A percentile compares a stretch with the other conserved stretches of the same genome.
Evolutionary conservation across 2,113 vertebrate species (phyloP).

Genomic region (Gymnorhina tibicen): DNA sequence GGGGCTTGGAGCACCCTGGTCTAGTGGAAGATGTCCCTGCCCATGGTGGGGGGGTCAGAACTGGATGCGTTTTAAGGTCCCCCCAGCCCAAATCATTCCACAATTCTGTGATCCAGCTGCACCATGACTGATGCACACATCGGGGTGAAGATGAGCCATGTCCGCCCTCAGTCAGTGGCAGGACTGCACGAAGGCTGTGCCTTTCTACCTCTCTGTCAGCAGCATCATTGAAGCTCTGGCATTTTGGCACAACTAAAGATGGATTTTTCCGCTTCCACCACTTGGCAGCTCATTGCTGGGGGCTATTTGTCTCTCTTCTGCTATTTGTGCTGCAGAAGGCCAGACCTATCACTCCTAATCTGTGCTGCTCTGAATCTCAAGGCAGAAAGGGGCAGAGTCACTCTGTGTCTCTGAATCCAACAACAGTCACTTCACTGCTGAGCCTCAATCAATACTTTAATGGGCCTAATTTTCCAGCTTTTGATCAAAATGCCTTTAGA

Average conservation of each 20-base stretch:
- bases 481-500: neutral
- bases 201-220: neutral
- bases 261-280: neutral
- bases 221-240: neutral
- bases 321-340: neutral
- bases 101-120: neutral
- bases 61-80: neutral
- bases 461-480: conserved; percentile 12
- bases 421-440: neutral
- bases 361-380: neutral
- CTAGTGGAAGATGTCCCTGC: too few species aligned
- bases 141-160: fast-evolving
- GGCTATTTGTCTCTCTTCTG: neutral
- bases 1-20: neutral
- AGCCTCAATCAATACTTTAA: neutral
- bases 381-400: neutral
- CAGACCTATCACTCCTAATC: neutral
- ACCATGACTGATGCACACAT: fast-evolving
- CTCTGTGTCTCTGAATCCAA: neutral
- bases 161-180: neutral
- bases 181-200: neutral
- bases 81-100: neutral
- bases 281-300: neutral
- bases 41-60: neutral
- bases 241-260: neutral